Evolutionary conservation across 2,888 invertebrate species (phyloP), one percentile per base, ranked within the genome.

Genomic region (Ophioninae sp.): DNA sequence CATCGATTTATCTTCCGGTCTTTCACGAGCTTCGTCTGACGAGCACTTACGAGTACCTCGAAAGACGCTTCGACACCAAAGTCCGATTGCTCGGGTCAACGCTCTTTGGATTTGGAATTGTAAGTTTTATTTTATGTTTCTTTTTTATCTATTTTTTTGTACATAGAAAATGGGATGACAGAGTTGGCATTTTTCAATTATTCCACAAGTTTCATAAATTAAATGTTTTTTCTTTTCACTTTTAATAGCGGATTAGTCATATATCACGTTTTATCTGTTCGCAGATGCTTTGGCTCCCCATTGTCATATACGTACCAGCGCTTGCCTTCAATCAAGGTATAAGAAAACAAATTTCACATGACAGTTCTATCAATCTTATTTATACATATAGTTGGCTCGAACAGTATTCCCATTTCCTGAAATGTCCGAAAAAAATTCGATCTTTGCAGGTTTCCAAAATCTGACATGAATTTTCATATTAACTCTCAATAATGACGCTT

Each of bases 31-130:
- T 96, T 21, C 95, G 95, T 88, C 94, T 97, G 37, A 97, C 96
- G 57, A 97, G 97, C 30, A 96, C 96, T 83, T 97, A 97, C 90
- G 97, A 97, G 95, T 96, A 96, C 91, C 94, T 96, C 90, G 96
- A 96, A 86, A 93, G 94, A 92, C 94, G 96, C 88, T 97, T 96
- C 88, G 95, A 96, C 89, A 95, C 95, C 87, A 94, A 94, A 88
- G 95, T 96, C 13, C 93, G 97, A 86, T 92, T 96, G 17, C 95
- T 96, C 88, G 96, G 96, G 74, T 96, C 97, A 0, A 89, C 95
- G 72, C 93, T 97, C 5, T 97, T 96, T 90, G 94, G 95, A 61
- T 94, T 96, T 87, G 94, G 95, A 69, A 94, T 95, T 93, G 96
- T 96, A 92, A 95, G 95, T 37, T 67, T 72, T 64, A 1, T 41